phyloP scores from a whole-genome alignment of 2,888 invertebrate genomes.

The Dione vanillae region DNA sequence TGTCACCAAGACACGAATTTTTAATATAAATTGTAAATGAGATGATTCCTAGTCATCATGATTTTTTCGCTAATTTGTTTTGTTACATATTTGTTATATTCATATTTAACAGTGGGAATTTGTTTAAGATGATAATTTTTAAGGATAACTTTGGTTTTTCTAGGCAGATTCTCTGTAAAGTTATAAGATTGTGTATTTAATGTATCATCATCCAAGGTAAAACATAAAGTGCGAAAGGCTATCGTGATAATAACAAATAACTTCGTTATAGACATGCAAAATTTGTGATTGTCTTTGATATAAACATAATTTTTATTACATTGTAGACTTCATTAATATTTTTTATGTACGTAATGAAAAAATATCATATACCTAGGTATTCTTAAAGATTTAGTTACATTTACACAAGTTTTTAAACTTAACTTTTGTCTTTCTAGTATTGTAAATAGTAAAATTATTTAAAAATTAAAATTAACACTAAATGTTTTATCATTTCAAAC shows the following conservation, averaged over 20 bases:
- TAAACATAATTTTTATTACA: not conserved
- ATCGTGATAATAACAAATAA: slow-evolving; percentile 1
- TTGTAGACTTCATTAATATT: too few species aligned
- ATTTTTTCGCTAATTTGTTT: slow-evolving; percentile 3
- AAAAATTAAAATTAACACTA: too few species aligned
- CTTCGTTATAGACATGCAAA: slow-evolving; percentile 15
- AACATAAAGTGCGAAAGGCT: slow-evolving; percentile 13
- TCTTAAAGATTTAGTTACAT: too few species aligned
- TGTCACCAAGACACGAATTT: slow-evolving; percentile 30
- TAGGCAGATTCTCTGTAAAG: not conserved
- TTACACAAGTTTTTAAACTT: too few species aligned
- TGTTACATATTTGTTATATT: not conserved
- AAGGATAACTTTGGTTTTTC: slow-evolving; percentile 12
- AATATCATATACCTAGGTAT: too few species aligned
- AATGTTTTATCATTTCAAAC: too few species aligned
- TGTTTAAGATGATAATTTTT: not conserved
- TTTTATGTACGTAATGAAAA: too few species aligned
- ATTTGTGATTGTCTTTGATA: not conserved
- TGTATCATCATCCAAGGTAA: slow-evolving; percentile 6
- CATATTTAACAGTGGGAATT: not conserved
- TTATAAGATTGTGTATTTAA: slow-evolving; percentile 12
- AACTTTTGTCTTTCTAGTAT: too few species aligned
- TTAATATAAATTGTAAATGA: slow-evolving; percentile 12
- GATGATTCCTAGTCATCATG: slow-evolving; percentile 1
- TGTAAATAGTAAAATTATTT: too few species aligned